Base-by-base conservation (phyloP, 1,140 invertebrate genomes). In the Macrocentrus cingulum region DNA sequence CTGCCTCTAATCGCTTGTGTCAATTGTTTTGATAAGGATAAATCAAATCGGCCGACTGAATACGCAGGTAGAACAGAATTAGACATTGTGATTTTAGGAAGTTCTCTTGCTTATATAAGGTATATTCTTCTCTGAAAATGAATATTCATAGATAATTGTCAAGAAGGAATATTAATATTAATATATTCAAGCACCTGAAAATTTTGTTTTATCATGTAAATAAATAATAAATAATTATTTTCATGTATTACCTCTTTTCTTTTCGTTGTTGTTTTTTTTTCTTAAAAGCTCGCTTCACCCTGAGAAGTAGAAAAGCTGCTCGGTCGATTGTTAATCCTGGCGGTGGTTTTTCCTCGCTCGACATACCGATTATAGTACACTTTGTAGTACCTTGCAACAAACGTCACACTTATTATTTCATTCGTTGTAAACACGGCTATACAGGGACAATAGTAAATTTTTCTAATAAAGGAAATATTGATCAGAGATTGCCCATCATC, bases 221-320 rank as follows among this genome's bases (percentile, higher is more conserved):
- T n/a, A n/a, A n/a, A n/a, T n/a, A n/a, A n/a, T n/a, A n/a, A n/a
- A n/a, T n/a, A n/a, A n/a, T n/a, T n/a, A n/a, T n/a, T n/a, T n/a
- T n/a, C n/a, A n/a, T n/a, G n/a, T n/a, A n/a, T n/a, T 62, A 82
- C 88, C 88, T 88, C 78, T 90, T 88, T 56, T 94, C 90, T 69
- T 92, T 92, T 57, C 88, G 82, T 69, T 90, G 87, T 68, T 91
- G 86, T 65, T 90, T 88, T 76, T 93, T 94, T 82, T 92, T 94
- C 76, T 91, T 91, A 80, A 95, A 94, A 16, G 91, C 91, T 71
- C 89, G 87, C 70, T 92, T 93, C 34, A 94, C 91, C 60, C 91
- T 80, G 54, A 95, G 82, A 56, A 95, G 84, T 15, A 95, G 82
- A 76, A 95, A 94, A 16, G 91, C 92, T 23, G 92, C 92, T 57